Percentiles rank a stretch among this genome's conserved stretches.
Evolutionary conservation across 2,888 invertebrate genomes (phyloP).

Genomic region (Stictocephala bisonia): DNA sequence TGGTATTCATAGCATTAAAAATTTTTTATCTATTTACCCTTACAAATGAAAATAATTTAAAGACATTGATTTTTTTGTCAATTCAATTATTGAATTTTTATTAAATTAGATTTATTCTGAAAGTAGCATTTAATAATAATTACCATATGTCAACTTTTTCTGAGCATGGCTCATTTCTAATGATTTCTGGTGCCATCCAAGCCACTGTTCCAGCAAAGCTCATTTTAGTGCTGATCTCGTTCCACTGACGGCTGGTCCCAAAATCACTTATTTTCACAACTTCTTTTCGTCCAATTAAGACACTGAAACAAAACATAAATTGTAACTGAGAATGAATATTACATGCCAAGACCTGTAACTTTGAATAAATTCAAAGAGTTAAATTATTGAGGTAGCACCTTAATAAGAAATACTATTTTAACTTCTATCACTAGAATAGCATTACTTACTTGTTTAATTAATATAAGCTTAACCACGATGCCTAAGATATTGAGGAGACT

Average conservation of each 20-base stretch:
- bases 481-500: conserved; percentile 64
- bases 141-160: conserved; percentile 98
- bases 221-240: conserved; percentile 96
- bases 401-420: background rate
- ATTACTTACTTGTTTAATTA: conserved; percentile 3
- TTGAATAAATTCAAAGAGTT: background rate
- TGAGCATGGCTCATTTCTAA: conserved; percentile 95
- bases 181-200: conserved; percentile 99
- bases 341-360: background rate
- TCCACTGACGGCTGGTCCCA: conserved; percentile 95
- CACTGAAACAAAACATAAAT: conserved; percentile 69
- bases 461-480: background rate
- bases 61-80: background rate
- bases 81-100: background rate
- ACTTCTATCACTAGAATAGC: too few relatives aligned
- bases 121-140: conserved; percentile 54
- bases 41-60: conserved; percentile 5
- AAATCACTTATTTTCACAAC: conserved; percentile 97
- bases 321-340: too few relatives aligned
- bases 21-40: background rate
- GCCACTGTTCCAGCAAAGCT: conserved; percentile 98
- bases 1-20: too few relatives aligned
- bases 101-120: background rate
- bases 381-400: background rate
- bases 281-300: conserved; percentile 83